A percentile compares a stretch with the other conserved stretches of the same genome.
Evolutionary conservation across 2,113 vertebrate species (phyloP).

Genomic region (Perognathus longimembris): DNA sequence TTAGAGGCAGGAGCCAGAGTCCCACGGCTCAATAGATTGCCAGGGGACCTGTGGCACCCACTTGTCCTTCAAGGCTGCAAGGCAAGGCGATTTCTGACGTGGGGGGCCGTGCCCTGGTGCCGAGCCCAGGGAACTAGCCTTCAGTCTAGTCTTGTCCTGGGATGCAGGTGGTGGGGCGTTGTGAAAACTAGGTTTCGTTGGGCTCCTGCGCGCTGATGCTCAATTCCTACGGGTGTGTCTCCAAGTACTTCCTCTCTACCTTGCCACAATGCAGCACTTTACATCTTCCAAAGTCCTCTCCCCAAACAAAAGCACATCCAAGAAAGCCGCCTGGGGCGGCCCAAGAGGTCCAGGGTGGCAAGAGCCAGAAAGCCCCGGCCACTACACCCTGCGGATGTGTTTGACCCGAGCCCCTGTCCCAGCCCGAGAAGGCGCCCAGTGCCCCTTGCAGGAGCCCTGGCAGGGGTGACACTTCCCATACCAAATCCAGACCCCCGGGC

Average conservation of each 20-base stretch:
- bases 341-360: not conserved
- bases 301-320: not conserved
- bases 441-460: not conserved
- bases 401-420: too few species aligned
- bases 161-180: not conserved
- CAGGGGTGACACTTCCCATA: rapidly evolving
- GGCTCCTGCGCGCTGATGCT: not conserved
- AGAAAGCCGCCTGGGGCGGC: not conserved
- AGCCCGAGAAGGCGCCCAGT: not conserved
- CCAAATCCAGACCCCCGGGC: not conserved
- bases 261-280: not conserved
- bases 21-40: not conserved
- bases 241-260: not conserved
- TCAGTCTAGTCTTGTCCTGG: too few species aligned
- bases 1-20: too few species aligned
- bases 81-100: not conserved
- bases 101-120: not conserved
- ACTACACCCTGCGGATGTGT: not conserved
- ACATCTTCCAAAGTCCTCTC: not conserved
- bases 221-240: not conserved
- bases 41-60: not conserved
- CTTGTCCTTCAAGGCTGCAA: not conserved
- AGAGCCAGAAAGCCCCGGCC: not conserved
- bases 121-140: not conserved
- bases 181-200: not conserved